Base-by-base conservation (phyloP, 2,113 vertebrate species). In the Anoplopoma fimbria region DNA sequence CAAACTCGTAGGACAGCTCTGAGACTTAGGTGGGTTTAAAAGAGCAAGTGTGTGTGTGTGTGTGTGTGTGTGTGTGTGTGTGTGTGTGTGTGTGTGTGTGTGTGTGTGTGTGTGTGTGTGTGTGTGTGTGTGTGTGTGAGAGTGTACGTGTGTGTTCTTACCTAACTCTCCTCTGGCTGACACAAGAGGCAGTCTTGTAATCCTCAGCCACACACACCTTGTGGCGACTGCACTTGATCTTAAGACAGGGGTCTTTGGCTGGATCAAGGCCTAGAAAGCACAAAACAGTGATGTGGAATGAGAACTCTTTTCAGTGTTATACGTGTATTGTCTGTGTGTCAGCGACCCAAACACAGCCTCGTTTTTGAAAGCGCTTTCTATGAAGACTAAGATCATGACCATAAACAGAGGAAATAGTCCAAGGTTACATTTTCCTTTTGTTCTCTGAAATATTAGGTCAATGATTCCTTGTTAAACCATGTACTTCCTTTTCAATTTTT, bases 201-300 rank as follows among this genome's bases (percentile, higher is more conserved):
- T 97, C 96, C 88, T 97, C 97, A 4, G 96, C 94, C 87, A 99
- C 95, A 88, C 98, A 99, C 79, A 98, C 96, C 93, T 99, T 99
- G 94, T 98, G 97, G 33, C 94, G 97, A 88, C 96, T 96, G 85
- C 98, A 99, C 92, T 99, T 99, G 90, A 97, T 95, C 96, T 98
- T 99, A 89, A 96, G 95, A 94, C 98, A 99, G 2, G 98, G 98
- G 91, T 99, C 97, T 96, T 96, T 98, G 90, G 97, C 94, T 31
- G 97, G 96, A 95, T 99, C 97, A 90, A 99, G 95, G 92, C 94
- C 96, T 97, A 84, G 34, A 55, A 47, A 94, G 49, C 45, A 88
- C n/a, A 93, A 31, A 82, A 60, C 15, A 77, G 19, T 60, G 17
- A 81, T 27, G 67, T 0, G 36, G 31, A 19, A 25, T 13, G 17